Conservation (phyloP, 2,113 vertebrate species). For the Eleginops maclovinus region DNA sequence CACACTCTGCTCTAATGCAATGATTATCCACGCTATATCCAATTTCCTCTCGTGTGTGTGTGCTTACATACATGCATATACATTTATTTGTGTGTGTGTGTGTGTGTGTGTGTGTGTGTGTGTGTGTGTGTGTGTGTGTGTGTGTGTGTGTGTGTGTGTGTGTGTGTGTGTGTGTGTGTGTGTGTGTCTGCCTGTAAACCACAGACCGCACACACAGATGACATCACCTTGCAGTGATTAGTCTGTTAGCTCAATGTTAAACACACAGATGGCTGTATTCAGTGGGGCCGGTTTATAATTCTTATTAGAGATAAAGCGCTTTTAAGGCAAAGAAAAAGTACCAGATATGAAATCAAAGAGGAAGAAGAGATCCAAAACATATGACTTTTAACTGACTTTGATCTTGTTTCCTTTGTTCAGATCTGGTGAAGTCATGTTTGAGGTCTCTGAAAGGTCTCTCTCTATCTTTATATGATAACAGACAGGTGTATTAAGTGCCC, state of each 20-base stretch:
- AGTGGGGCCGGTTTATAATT: neutral
- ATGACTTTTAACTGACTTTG: neutral
- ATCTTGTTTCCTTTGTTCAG: conserved; percentile 7
- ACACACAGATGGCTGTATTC: conserved; percentile 44
- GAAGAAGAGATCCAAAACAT: neutral
- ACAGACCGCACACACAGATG: conserved; percentile 63
- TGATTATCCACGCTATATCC: conserved; percentile 68
- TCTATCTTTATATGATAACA: neutral
- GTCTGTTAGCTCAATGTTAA: conserved; percentile 42
- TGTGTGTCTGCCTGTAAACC: conserved; percentile 31
- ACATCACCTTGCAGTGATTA: conserved; percentile 74
- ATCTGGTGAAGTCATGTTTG: conserved; percentile 38
- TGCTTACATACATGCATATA: neutral
- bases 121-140: conserved; percentile 3
- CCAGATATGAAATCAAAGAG: conserved; percentile 3
- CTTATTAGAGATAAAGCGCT: conserved; percentile 1
- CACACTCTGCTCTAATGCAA: conserved; percentile 67
- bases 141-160: neutral
- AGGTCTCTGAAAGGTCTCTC: neutral
- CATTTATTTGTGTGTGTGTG: neutral
- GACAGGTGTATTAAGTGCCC: conserved; percentile 61
- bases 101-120: neutral
- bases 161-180: neutral
- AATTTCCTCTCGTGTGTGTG: conserved; percentile 54
- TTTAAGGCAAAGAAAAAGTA: conserved; percentile 1